Evolutionary conservation across 1,140 invertebrate genomes (phyloP), one percentile per base, ranked within the genome.

Genomic region (Drosophila navojoa): DNA sequence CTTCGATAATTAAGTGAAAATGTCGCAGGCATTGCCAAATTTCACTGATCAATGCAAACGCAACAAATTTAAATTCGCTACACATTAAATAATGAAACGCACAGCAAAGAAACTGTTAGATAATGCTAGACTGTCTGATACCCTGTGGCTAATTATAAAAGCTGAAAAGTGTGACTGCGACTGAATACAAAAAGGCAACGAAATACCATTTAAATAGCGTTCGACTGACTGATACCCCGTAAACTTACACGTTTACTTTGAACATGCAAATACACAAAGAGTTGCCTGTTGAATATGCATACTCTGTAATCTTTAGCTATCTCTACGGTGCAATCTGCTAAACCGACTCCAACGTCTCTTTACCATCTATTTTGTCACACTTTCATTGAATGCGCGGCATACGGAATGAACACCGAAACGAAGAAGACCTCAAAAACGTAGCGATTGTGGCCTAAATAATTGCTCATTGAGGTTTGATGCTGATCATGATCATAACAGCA

Each of bases 31-130:
- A 53, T 59, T 64, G 72, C 40, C 47, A 71, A 75, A 75, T 75
- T 75, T 75, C 72, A 64, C 68, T 70, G 32, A 60, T 71, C 61
- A 54, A 69, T 45, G 55, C 16, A 40, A 38, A 29, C 49, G 47
- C 40, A 38, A 58, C 40, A 71, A 50, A 73, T 69, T 75, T 58
- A 69, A 70, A 70, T 70, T 71, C 53, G 71, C 64, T 27, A 50
- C 64, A 70, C 63, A 72, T 68, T 60, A 68, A 60, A 29, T 40
- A 69, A 60, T 32, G 27, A 32, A 45, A 45, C 13, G 40, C 57
- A 57, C 42, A 15, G 16, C n/a, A 42, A n/a, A 15, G 6, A 29
- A 3, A 50, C 10, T 27, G 11, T 50, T 38, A 5, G 11, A 19
- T 16, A 35, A 11, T 40, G 53, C 25, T 16, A 15, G 29, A 54